These are phyloP conservation scores for Xiphophorus maculatus DNA, from an alignment of 2,113 vertebrate genomes.

Conservation along the genomic window DNA sequence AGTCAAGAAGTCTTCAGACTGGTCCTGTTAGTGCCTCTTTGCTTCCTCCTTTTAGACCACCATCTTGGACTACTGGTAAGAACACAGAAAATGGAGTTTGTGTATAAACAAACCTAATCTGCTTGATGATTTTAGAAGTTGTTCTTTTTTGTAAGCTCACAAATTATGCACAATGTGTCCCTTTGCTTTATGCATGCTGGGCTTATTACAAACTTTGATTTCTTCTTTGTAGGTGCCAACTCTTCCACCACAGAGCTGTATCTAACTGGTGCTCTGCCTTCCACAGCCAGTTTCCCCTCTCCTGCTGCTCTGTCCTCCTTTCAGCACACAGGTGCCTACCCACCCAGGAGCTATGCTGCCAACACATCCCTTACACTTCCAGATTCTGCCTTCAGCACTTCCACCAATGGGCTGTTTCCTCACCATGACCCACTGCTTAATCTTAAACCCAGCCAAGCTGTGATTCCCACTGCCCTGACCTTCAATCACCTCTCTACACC, in stretches of 20 bases:
- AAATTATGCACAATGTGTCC: background rate
- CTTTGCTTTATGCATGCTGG: background rate
- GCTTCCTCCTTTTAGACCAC: slow-evolving; percentile 92
- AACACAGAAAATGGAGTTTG: background rate
- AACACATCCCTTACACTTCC: slow-evolving; percentile 89
- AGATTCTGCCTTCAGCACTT: slow-evolving; percentile 90
- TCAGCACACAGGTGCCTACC: slow-evolving; percentile 91
- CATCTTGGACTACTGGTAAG: slow-evolving; percentile 94
- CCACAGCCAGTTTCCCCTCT: slow-evolving; percentile 91
- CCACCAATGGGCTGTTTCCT: slow-evolving; percentile 91
- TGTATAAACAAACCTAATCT: background rate
- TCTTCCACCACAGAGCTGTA: slow-evolving; percentile 92
- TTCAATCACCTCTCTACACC: slow-evolving; percentile 90
- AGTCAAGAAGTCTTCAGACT: slow-evolving; percentile 90
- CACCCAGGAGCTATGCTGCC: slow-evolving; percentile 89
- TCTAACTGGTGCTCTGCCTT: slow-evolving; percentile 92
- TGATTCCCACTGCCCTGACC: slow-evolving; percentile 88
- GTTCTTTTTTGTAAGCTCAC: background rate
- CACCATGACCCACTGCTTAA: slow-evolving; percentile 90
- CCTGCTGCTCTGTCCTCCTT: slow-evolving; percentile 89
- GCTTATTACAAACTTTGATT: background rate
- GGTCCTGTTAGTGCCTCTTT: slow-evolving; percentile 91
- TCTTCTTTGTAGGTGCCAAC: slow-evolving; percentile 86
- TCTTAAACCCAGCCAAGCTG: slow-evolving; percentile 90
- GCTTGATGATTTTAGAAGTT: background rate